Conservation (phyloP, 2,113 vertebrate species). For the Syrrhaptes paradoxus region DNA sequence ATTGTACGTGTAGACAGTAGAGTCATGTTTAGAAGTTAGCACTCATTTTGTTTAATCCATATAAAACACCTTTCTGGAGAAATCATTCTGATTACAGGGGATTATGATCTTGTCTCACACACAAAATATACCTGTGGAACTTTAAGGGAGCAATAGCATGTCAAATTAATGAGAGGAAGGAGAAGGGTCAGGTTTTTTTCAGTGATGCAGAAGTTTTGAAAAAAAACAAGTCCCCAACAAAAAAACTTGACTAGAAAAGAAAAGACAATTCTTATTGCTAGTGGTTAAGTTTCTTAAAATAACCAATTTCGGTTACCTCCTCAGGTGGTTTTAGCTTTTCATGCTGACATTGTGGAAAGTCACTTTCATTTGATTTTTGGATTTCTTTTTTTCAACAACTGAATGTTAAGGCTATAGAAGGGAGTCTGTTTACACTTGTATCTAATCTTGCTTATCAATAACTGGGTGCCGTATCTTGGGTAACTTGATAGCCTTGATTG, state of each 20-base stretch:
- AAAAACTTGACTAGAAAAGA: neutral
- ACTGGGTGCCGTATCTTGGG: neutral
- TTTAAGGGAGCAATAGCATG: neutral
- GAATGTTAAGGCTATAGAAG: neutral
- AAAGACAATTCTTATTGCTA: conserved; percentile 9
- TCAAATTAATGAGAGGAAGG: neutral
- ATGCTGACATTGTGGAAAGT: neutral
- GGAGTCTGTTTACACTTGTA: neutral
- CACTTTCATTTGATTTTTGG: neutral
- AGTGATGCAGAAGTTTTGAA: neutral
- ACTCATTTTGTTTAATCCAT: neutral
- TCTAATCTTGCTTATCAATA: neutral
- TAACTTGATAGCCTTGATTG: neutral
- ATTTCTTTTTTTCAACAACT: neutral
- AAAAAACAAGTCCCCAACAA: neutral
- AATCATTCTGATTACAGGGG: neutral
- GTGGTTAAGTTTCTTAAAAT: conserved; percentile 39
- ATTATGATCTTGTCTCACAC: neutral
- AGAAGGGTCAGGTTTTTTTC: neutral
- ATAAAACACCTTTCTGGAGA: conserved; percentile 10
- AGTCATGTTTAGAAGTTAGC: neutral
- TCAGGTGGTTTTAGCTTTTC: neutral
- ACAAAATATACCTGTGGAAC: neutral
- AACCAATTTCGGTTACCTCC: conserved; percentile 28
- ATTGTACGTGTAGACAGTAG: neutral